Conservation (phyloP, 2,888 invertebrate genomes). For the Agonum fuliginosum region DNA sequence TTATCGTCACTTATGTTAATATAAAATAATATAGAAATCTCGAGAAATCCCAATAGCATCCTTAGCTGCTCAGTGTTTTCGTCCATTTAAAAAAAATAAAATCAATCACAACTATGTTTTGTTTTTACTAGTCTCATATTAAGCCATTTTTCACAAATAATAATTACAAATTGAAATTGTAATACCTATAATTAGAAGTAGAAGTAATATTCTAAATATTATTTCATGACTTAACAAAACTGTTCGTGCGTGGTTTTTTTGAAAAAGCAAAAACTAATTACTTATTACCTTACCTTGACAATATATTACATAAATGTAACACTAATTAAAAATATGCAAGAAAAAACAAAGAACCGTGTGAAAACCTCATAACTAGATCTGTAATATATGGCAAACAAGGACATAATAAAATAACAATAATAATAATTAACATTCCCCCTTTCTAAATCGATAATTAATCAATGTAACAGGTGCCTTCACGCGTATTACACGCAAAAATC, state of each 20-base stretch:
- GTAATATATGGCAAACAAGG: conserved; percentile 4
- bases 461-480: neutral
- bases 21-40: no score
- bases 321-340: neutral
- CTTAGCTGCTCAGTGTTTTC: no score
- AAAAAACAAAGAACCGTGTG: conserved; percentile 20
- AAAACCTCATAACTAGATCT: neutral
- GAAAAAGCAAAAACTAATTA: conserved; percentile 26
- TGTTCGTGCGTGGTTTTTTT: conserved; percentile 3
- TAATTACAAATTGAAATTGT: conserved; percentile 7
- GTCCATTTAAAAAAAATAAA: no score
- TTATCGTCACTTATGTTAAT: no score
- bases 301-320: neutral
- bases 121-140: no score
- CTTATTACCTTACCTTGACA: conserved; percentile 10
- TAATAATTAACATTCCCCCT: neutral
- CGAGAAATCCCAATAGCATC: no score
- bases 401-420: conserved; percentile 1
- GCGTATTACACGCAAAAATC: neutral
- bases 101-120: no score
- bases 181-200: conserved; percentile 13
- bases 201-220: conserved; percentile 6
- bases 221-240: conserved; percentile 41
- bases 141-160: neutral
- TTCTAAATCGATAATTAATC: conserved; percentile 4